phyloP scores from a whole-genome alignment of 2,888 invertebrate genomes.

The Rutpela maculata region DNA sequence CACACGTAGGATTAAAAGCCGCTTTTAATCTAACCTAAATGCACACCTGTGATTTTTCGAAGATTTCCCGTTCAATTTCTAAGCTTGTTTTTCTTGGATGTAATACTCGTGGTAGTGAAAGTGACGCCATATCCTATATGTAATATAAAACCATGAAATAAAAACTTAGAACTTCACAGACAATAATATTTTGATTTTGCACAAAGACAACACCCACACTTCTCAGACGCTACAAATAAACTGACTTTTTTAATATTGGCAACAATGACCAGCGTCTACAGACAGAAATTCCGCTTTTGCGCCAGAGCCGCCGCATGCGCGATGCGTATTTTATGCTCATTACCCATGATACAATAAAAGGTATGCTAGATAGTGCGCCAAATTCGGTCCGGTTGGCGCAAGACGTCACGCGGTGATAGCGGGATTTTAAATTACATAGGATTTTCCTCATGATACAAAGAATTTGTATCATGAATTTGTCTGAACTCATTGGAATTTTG shows the following conservation, averaged over 20 bases:
- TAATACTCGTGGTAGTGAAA: conserved; percentile 83
- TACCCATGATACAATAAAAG: too few species aligned
- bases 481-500: too few species aligned
- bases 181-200: conserved; percentile 38
- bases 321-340: too few species aligned
- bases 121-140: conserved; percentile 79
- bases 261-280: too few species aligned
- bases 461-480: too few species aligned
- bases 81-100: conserved; percentile 85
- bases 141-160: conserved; percentile 35
- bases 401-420: too few species aligned
- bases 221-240: conserved; percentile 17
- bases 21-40: conserved; percentile 38
- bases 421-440: too few species aligned
- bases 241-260: neutral
- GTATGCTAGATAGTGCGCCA: too few species aligned
- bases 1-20: conserved; percentile 13
- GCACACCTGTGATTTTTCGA: conserved; percentile 88
- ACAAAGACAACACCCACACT: conserved; percentile 50
- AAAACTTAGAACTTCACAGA: conserved; percentile 22
- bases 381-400: too few species aligned
- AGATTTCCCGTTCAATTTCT: conserved; percentile 87
- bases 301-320: too few species aligned
- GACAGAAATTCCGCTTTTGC: too few species aligned
- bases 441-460: too few species aligned